Percentiles rank a stretch among this genome's conserved stretches.
Evolutionary conservation across 2,113 vertebrate genomes (phyloP).

Genomic region (Harpagus bidentatus): DNA sequence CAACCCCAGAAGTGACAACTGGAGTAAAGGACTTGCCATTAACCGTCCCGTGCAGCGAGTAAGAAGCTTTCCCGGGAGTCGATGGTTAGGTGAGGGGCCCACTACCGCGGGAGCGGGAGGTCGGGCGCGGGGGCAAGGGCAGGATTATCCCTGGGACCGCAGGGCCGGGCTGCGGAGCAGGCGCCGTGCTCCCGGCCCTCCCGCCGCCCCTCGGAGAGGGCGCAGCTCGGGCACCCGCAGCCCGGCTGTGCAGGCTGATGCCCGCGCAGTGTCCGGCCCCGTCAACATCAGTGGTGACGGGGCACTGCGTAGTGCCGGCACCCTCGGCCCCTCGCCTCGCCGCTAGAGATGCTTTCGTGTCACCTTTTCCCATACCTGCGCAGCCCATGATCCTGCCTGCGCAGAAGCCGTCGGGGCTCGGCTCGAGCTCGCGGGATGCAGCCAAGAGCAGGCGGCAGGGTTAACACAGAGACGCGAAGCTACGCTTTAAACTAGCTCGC

Average conservation of each 20-base stretch:
- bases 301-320: fast-evolving
- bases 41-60: not conserved
- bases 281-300: fast-evolving
- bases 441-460: not conserved
- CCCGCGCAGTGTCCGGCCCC: fast-evolving
- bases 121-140: too few relatives aligned
- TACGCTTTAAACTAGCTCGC: not conserved
- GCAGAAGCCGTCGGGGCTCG: too few relatives aligned
- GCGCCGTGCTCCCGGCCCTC: not conserved
- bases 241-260: too few relatives aligned
- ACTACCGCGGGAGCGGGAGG: not conserved
- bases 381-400: not conserved
- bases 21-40: slow-evolving; percentile 25
- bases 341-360: fast-evolving
- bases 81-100: slow-evolving; percentile 5
- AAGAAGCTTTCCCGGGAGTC: slow-evolving; percentile 40
- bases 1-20: slow-evolving; percentile 18
- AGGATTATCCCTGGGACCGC: too few relatives aligned
- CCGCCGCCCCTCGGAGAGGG: not conserved
- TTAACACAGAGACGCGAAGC: not conserved
- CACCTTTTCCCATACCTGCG: fast-evolving
- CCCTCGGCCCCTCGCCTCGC: not conserved
- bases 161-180: slow-evolving; percentile 32
- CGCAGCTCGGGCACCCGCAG: not conserved
- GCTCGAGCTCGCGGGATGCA: not conserved